Conservation (phyloP, 2,888 invertebrate species). For the Psococerastis gibbosa region DNA sequence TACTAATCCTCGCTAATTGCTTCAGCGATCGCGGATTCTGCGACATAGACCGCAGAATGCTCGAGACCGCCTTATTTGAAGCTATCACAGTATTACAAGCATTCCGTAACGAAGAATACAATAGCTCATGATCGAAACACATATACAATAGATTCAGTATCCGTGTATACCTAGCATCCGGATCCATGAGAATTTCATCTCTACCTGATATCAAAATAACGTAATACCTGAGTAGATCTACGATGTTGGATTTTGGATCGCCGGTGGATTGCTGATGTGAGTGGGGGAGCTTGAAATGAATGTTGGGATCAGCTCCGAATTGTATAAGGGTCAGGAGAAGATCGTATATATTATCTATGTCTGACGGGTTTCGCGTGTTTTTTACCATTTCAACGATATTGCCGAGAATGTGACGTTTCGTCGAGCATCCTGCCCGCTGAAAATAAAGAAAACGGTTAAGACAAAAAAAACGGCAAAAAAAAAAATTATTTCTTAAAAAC, state of each 20-base stretch:
- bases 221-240: neutral
- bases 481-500: no score
- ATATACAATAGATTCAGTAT: conserved; percentile 44
- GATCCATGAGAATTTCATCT: conserved; percentile 39
- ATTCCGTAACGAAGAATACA: conserved; percentile 44
- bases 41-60: conserved; percentile 40
- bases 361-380: conserved; percentile 41
- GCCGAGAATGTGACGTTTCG: conserved; percentile 48
- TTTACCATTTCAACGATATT: conserved; percentile 50
- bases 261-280: conserved; percentile 24
- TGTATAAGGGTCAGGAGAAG: conserved; percentile 49
- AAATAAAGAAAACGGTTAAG: no score
- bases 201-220: conserved; percentile 2
- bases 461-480: no score
- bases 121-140: conserved; percentile 45
- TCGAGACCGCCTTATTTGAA: conserved; percentile 40
- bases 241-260: conserved; percentile 22
- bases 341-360: conserved; percentile 48
- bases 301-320: conserved; percentile 54
- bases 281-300: conserved; percentile 32
- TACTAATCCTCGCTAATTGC: conserved; percentile 47
- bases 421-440: conserved; percentile 31
- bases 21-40: conserved; percentile 49
- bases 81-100: conserved; percentile 43
- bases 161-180: conserved; percentile 40